These are phyloP conservation scores for Nipponia nippon DNA, from an alignment of 2,113 vertebrate species.

Conservation along the genomic window DNA sequence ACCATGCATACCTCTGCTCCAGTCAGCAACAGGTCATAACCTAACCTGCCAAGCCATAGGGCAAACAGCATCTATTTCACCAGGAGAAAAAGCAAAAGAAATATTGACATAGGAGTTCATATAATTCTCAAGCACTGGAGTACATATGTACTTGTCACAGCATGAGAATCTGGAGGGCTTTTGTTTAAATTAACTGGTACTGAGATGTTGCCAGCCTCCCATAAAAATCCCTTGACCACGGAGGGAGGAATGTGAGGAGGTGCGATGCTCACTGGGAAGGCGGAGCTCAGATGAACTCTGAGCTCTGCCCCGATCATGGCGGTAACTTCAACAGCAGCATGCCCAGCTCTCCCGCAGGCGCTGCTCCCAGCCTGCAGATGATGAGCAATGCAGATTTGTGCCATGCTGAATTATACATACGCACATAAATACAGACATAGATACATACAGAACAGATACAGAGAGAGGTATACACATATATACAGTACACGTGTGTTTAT, in stretches of 20 bases:
- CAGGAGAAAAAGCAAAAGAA: background rate
- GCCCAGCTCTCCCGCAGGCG: background rate
- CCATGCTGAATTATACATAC: too few species aligned
- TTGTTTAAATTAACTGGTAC: background rate
- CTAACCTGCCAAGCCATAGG: background rate
- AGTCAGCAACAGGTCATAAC: background rate
- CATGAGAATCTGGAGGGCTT: background rate
- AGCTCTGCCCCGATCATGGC: fast-evolving
- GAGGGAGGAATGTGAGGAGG: background rate
- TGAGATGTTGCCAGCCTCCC: background rate
- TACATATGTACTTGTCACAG: background rate
- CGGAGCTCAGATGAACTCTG: background rate
- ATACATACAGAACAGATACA: background rate
- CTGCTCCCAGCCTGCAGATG: background rate
- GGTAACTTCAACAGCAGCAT: background rate
- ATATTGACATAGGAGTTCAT: too few species aligned
- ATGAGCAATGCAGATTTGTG: background rate
- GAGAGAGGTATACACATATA: background rate
- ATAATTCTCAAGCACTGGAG: background rate
- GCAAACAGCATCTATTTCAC: background rate
- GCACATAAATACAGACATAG: background rate
- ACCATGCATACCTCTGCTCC: background rate
- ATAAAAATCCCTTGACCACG: background rate
- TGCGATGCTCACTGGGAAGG: background rate
- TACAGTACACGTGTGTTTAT: background rate